Evolutionary conservation across 2,113 vertebrate genomes (phyloP), one percentile per base, ranked within the genome.

Genomic region (Tetraodon nigroviridis): DNA sequence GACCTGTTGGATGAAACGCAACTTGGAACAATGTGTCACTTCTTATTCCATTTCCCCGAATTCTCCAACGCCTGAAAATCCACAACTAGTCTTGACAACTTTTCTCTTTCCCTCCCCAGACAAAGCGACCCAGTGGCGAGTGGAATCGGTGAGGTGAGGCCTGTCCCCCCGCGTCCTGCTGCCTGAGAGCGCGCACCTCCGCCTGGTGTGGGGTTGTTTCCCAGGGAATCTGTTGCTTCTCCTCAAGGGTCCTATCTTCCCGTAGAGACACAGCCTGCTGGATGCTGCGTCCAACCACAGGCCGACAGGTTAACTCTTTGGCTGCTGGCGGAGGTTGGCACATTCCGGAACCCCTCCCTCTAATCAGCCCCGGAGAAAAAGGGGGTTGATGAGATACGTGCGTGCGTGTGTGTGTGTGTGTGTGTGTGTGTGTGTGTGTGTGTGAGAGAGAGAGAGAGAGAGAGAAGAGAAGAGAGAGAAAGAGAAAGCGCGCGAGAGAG

Each of bases 171-270:
- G 32, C 2, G 2, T 12, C 32, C 32, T 37, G 32, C 32, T 37
- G 32, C 8, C 44, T 2, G 24, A 61, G 32, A 16, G 15, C 53
- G 7, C 24, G 12, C 42, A 37, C 4, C 18, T 8, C 32, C 32
- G 65, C 64, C 73, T 79, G 76, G 78, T 78, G 79, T 51, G 76
- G 18, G 71, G 48, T 81, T 79, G 73, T 76, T 82, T 81, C 54
- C 57, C 76, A 73, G 69, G 73, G 67, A 67, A 89, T 84, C 78
- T 86, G 87, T 86, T 86, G 89, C 86, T 85, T 80, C 77, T 79
- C 72, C 59, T 73, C 58, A 80, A 83, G 79, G 65, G 70, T 55
- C 65, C 54, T 32, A 42, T 80, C 69, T 73, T 85, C 84, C 79
- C 87, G 81, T 77, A 51, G 65, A 70, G 80, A 87, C 84, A 70